Conservation (phyloP, 2,888 invertebrate genomes). For the Drosophila borealis region DNA sequence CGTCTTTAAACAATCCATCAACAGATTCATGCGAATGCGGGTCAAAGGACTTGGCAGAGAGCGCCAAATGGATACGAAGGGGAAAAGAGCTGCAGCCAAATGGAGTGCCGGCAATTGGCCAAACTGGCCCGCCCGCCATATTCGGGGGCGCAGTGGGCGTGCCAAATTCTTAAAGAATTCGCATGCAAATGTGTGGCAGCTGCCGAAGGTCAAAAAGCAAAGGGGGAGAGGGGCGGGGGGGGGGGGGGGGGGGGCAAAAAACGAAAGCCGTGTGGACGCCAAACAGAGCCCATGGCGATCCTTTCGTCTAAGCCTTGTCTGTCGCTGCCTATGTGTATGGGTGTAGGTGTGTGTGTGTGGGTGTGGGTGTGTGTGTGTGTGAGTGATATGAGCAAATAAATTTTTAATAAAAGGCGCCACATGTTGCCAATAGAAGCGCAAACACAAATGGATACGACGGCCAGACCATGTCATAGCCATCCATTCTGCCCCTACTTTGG, state of each 20-base stretch:
- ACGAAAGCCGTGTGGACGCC: constrained; percentile 9
- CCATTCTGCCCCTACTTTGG: constrained; percentile 8
- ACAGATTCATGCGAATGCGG: constrained; percentile 41
- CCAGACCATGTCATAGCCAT: constrained; percentile 45
- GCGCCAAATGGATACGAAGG: background rate
- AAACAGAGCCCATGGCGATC: background rate
- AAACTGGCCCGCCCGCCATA: background rate
- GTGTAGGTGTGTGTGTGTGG: background rate
- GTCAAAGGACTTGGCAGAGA: constrained; percentile 49
- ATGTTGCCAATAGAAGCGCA: constrained; percentile 77
- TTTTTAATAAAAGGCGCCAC: constrained; percentile 81
- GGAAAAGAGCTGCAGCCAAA: background rate
- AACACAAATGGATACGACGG: constrained; percentile 60
- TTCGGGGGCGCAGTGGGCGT: background rate
- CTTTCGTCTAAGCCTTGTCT: constrained; percentile 14
- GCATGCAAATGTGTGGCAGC: constrained; percentile 59
- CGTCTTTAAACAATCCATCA: constrained; percentile 44
- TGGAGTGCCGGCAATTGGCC: background rate
- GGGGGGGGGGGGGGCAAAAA: background rate
- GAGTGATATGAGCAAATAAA: constrained; percentile 73
- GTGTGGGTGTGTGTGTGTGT: constrained; percentile 36
- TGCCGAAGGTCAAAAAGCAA: constrained; percentile 67
- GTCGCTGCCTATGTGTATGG: background rate
- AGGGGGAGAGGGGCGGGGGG: background rate
- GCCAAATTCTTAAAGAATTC: constrained; percentile 48